Base-by-base conservation (phyloP, 2,888 invertebrate genomes). In the Nebria salina region DNA sequence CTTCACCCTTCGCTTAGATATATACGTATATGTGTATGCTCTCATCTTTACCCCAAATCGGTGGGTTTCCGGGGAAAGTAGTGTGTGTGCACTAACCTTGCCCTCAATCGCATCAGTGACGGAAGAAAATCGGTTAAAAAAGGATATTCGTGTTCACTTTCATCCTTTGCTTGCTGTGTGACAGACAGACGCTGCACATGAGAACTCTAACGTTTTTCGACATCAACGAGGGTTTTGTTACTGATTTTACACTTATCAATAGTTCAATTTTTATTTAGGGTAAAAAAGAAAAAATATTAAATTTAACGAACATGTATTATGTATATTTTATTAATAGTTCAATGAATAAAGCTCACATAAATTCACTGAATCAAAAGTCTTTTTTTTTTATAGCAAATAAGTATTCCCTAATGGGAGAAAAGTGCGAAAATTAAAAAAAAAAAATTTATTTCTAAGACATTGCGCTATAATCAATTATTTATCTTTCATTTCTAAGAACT, bases 31-130 rank as follows among this genome's bases (percentile, higher is more conserved):
- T 54, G 54, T 8, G 8, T 54, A 54, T 4, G 54, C 78, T 73
- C 68, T 65, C 79, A 79, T 79, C 79, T 79, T 79, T 79, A 79
- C 79, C 79, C 79, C 79, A 79, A 79, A 74, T 41, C 20, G 65
- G 11, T 54, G 65, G 74, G 74, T 79, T 79, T 74, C 74, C 73
- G 79, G 79, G 74, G 79, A 79, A 79, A 79, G 79, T 79, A 15
- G 20, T 70, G 41, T 13, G 20, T 20, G 34, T 70, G 25, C 15
- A n/a, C 25, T 73, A 41, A 65, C 79, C 79, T 79, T 75, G 79
- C 64, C 41, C 74, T 65, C 73, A 65, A 74, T 78, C 54, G 54
- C 54, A 54, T 54, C 54, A 54, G 11, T 54, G 34, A 20, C 70
- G 41, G 66, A 73, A 20, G 43, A 72, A 77, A 78, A 78, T 78